These are phyloP conservation scores for Phataginus tetradactyla DNA, from an alignment of 2,797 vertebrate genomes.

Conservation along the genomic window DNA sequence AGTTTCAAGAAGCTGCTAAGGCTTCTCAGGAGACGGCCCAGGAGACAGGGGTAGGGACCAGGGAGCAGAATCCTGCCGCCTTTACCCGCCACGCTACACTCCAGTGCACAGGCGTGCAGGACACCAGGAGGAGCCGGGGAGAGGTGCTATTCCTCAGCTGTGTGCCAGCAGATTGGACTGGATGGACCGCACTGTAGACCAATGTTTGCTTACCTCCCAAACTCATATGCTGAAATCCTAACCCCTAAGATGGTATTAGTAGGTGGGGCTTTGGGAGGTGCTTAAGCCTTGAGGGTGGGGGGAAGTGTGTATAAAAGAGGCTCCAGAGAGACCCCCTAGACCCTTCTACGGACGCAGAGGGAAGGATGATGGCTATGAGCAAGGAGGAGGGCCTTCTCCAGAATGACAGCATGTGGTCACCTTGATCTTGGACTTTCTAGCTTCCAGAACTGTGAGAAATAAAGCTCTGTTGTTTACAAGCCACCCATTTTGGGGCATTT, in stretches of 20 bases:
- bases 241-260: background rate
- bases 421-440: background rate
- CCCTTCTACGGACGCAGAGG: no score
- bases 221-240: background rate
- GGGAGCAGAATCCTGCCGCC: background rate
- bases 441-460: background rate
- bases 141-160: background rate
- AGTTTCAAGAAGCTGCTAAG: background rate
- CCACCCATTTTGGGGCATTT: background rate
- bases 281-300: background rate
- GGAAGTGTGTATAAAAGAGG: no score
- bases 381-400: background rate
- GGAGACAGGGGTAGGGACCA: background rate
- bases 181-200: rapidly evolving
- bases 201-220: background rate
- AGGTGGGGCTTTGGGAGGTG: background rate
- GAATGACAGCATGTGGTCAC: rapidly evolving
- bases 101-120: background rate
- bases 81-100: rapidly evolving
- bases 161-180: background rate
- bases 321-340: background rate
- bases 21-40: background rate
- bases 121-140: no score
- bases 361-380: background rate
- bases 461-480: background rate